phyloP scores from a whole-genome alignment of 1,140 invertebrate genomes.

The Trichoplusia ni region DNA sequence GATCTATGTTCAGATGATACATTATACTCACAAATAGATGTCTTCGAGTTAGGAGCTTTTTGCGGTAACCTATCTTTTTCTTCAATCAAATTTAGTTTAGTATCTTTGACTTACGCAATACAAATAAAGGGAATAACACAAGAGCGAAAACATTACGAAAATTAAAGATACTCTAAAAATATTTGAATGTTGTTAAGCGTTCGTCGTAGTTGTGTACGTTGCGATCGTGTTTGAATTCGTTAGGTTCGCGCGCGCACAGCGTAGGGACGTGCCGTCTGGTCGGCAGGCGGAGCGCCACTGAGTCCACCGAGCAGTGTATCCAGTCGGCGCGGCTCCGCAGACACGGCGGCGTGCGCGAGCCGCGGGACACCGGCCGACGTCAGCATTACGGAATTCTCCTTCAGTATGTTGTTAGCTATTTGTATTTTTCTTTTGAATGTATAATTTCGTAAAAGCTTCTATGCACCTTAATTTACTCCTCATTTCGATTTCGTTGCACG shows the following conservation, averaged over 20 bases:
- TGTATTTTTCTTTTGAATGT: conserved; percentile 4
- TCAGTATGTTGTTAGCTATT: conserved; percentile 13
- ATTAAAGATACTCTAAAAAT: background rate
- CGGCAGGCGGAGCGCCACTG: conserved; percentile 64
- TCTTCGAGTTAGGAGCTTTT: conserved; percentile 18
- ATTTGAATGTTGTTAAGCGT: background rate
- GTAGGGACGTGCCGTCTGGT: conserved; percentile 42
- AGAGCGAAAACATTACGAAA: conserved; percentile 13
- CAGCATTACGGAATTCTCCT: conserved; percentile 12
- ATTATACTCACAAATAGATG: conserved; percentile 33
- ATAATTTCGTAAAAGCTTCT: conserved; percentile 1
- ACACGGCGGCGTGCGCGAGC: conserved; percentile 38
- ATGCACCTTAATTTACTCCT: background rate
- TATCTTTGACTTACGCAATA: background rate
- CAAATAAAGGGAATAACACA: conserved; percentile 27
- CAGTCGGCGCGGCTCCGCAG: conserved; percentile 24
- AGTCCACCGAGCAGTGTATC: conserved; percentile 11
- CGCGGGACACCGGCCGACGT: background rate
- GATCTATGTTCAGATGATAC: conserved; percentile 9
- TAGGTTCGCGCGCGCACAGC: conserved; percentile 34
- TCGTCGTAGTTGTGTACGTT: conserved; percentile 10
- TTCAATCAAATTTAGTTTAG: background rate
- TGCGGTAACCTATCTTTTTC: conserved; percentile 6
- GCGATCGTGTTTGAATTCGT: conserved; percentile 65
- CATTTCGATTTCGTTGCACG: background rate